These are phyloP conservation scores for Pelusios castaneus DNA, from an alignment of 2,113 vertebrate species.

Conservation along the genomic window DNA sequence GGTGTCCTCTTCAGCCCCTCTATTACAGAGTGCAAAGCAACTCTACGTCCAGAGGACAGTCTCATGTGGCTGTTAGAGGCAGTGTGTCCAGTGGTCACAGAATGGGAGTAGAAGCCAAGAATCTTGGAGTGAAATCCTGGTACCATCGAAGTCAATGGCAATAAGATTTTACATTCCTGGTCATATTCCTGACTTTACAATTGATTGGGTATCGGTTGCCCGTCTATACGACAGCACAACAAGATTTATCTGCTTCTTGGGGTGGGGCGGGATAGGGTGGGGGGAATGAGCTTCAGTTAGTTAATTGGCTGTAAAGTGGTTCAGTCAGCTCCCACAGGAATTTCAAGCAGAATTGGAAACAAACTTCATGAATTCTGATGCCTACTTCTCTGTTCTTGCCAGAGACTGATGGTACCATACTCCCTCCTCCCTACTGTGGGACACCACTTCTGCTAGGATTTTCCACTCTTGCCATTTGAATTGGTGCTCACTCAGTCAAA, in stretches of 20 bases:
- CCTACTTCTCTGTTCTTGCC: not conserved
- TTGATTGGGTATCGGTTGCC: not conserved
- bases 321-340: not conserved
- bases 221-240: not conserved
- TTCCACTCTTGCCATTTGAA: not conserved
- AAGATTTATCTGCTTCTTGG: rapidly evolving
- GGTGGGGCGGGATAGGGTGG: not conserved
- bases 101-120: not conserved
- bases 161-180: not conserved
- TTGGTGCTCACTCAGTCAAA: not conserved
- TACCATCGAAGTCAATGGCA: not conserved
- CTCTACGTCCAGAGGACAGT: not conserved
- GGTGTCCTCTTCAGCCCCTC: not conserved
- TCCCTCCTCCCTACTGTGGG: not conserved
- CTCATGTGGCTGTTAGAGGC: rapidly evolving
- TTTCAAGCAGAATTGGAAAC: not conserved
- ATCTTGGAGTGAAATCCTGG: not conserved
- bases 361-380: rapidly evolving
- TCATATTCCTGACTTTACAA: not conserved
- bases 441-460: not conserved
- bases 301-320: rapidly evolving
- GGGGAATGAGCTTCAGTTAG: not conserved
- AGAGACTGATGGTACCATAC: not conserved
- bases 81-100: not conserved
- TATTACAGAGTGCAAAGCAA: not conserved